A percentile compares a stretch with the other conserved stretches of the same genome.
These are phyloP conservation scores for Thaleichthys pacificus DNA, from an alignment of 2,797 vertebrate genomes.

Conservation along the genomic window DNA sequence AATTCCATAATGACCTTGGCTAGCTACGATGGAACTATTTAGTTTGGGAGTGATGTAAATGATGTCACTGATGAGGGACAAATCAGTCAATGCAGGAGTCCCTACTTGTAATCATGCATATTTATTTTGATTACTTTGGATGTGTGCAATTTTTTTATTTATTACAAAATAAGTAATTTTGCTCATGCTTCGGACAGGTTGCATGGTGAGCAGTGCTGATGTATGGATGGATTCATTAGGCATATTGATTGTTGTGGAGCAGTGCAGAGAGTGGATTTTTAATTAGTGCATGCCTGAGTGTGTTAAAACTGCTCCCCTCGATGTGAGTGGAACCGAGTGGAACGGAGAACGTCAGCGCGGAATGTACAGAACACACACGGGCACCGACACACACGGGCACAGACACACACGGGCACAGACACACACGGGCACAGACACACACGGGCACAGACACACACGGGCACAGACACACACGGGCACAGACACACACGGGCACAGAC, in stretches of 20 bases:
- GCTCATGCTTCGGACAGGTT: neutral
- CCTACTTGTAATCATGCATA: neutral
- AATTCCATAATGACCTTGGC: no score
- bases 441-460: neutral
- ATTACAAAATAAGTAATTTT: neutral
- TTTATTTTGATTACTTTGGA: neutral
- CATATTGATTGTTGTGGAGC: constrained; percentile 68
- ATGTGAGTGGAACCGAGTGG: constrained; percentile 73
- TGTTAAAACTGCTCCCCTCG: constrained; percentile 66
- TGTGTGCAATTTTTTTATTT: neutral
- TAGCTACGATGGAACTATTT: neutral
- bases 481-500: no score
- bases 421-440: no score
- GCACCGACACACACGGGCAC: no score
- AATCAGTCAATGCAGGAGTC: no score
- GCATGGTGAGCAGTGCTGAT: constrained; percentile 53
- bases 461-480: no score
- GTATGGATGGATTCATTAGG: constrained; percentile 75
- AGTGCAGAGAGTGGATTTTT: constrained; percentile 73
- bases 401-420: no score
- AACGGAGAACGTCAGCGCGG: constrained; percentile 61
- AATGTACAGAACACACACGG: constrained; percentile 19
- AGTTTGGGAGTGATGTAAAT: no score
- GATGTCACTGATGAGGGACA: constrained; percentile 17
- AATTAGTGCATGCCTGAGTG: constrained; percentile 75